phyloP scores from a whole-genome alignment of 1,140 invertebrate genomes.

The Oscheius sp. region DNA sequence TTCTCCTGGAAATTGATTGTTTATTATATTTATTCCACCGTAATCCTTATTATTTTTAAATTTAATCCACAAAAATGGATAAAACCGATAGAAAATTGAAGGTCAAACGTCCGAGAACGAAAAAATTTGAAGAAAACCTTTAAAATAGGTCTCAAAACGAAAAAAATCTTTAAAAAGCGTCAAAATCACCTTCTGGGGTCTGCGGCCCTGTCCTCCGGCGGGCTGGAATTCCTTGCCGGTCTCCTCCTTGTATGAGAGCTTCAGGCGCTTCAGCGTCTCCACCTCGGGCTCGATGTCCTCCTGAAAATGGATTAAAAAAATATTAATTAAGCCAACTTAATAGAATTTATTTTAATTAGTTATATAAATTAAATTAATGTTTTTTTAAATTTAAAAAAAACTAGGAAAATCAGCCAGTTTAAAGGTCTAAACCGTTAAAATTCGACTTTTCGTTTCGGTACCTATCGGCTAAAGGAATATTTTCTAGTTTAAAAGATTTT shows the following conservation, averaged over 20 bases:
- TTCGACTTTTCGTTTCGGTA: no score
- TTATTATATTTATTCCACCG: not conserved
- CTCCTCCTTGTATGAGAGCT: conserved; percentile 74
- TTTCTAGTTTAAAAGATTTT: no score
- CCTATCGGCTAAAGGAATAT: no score
- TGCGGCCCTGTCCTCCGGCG: conserved; percentile 13
- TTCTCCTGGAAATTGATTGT: conserved; percentile 16
- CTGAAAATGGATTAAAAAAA: conserved; percentile 49
- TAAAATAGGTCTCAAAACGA: not conserved
- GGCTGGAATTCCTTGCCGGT: conserved; percentile 33
- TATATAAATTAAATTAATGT: not conserved
- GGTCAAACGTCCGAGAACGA: not conserved
- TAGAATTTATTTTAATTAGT: not conserved
- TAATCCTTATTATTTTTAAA: not conserved
- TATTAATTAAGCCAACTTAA: not conserved
- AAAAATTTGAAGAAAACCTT: not conserved
- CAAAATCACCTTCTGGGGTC: conserved; percentile 1
- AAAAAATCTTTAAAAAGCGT: not conserved
- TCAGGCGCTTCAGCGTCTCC: conserved; percentile 73
- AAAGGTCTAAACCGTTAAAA: no score
- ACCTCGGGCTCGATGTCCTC: conserved; percentile 72
- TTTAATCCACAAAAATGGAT: not conserved
- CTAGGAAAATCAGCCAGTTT: no score
- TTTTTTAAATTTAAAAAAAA: no score
- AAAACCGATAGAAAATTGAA: not conserved